phyloP scores from a whole-genome alignment of 2,797 vertebrate species.

The Threskiornis aethiopicus region DNA sequence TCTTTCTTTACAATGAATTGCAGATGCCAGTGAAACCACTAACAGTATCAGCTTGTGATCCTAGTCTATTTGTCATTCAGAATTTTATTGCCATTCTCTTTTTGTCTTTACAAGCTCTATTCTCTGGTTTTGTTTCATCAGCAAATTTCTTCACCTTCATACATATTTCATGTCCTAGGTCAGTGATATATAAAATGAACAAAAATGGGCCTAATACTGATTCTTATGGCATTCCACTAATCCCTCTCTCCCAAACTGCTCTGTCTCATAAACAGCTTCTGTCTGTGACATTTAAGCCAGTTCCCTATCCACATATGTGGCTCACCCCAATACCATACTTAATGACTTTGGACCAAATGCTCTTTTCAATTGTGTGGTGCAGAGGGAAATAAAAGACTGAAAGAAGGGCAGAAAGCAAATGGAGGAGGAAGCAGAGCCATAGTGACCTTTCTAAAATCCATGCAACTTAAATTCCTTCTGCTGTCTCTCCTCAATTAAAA shows the following conservation, averaged over 20 bases:
- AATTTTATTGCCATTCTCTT: conserved; percentile 55
- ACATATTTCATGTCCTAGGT: conserved; percentile 67
- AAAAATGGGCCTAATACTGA: conserved; percentile 39
- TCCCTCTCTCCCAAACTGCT: conserved; percentile 43
- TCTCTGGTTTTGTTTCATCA: conserved; percentile 63
- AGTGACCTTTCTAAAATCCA: conserved; percentile 8
- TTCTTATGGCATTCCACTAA: conserved; percentile 48
- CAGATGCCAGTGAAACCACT: conserved; percentile 34
- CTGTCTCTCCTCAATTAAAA: background rate
- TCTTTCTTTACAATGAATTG: conserved; percentile 37
- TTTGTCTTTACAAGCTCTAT: conserved; percentile 54
- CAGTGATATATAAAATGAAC: conserved; percentile 55
- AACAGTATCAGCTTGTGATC: conserved; percentile 38
- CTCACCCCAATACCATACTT: conserved; percentile 43
- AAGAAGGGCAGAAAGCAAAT: background rate
- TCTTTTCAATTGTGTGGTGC: conserved; percentile 20
- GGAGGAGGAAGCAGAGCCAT: background rate
- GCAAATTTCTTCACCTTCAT: conserved; percentile 67
- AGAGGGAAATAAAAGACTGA: conserved; percentile 52
- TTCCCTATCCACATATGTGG: conserved; percentile 34
- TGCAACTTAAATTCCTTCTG: background rate
- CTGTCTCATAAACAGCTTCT: conserved; percentile 56
- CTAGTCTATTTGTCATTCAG: conserved; percentile 61
- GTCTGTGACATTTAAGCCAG: conserved; percentile 58
- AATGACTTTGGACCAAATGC: conserved; percentile 44